Percentiles rank a stretch among this genome's conserved stretches.
These are phyloP conservation scores for Philaenus spumarius DNA, from an alignment of 1,140 invertebrate genomes.

Conservation along the genomic window DNA sequence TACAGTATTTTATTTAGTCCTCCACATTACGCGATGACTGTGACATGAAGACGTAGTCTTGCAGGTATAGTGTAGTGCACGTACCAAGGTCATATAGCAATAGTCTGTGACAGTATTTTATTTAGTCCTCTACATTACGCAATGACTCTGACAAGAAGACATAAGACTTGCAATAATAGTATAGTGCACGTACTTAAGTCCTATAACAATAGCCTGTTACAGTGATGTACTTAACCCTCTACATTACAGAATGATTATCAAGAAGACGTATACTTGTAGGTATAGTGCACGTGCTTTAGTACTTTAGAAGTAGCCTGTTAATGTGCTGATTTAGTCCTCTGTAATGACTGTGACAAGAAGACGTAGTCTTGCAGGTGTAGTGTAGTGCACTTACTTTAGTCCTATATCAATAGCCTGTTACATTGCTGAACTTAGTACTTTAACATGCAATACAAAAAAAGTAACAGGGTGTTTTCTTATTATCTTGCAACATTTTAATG, in stretches of 20 bases:
- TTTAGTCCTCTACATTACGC: neutral
- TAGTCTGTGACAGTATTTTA: neutral
- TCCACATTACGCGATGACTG: conserved; percentile 46
- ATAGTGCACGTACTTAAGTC: too few relatives aligned
- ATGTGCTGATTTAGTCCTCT: conserved; percentile 49
- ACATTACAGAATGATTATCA: too few relatives aligned
- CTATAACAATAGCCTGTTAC: neutral
- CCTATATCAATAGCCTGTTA: conserved; percentile 46
- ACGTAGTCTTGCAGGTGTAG: conserved; percentile 27
- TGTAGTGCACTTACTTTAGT: neutral
- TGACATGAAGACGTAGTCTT: conserved; percentile 40
- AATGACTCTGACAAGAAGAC: neutral
- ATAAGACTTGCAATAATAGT: neutral
- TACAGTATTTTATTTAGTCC: conserved; percentile 49
- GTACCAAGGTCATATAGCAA: neutral
- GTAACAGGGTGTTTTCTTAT: too few relatives aligned
- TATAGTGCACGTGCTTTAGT: conserved; percentile 47
- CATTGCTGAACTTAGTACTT: conserved; percentile 48
- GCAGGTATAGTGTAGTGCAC: conserved; percentile 14
- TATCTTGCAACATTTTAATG: too few relatives aligned
- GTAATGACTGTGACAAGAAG: conserved; percentile 44
- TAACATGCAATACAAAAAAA: too few relatives aligned
- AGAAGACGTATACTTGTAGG: too few relatives aligned
- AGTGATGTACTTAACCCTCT: neutral
- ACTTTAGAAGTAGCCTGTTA: conserved; percentile 47